A percentile compares a stretch with the other conserved stretches of the same genome.
These are phyloP conservation scores for Leptopilina syphax DNA, from an alignment of 2,888 invertebrate genomes.

Conservation along the genomic window DNA sequence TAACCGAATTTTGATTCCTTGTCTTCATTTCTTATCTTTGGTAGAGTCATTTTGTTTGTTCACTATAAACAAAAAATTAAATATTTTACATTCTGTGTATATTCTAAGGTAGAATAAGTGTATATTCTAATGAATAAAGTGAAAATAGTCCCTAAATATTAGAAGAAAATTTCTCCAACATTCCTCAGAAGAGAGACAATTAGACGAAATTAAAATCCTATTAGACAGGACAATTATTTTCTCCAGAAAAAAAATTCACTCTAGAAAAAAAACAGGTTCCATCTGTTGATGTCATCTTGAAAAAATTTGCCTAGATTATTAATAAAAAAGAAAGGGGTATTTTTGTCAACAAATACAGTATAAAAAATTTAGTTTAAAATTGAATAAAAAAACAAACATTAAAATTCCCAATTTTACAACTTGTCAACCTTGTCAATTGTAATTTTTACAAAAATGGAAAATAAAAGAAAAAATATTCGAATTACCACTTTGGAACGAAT, in stretches of 20 bases:
- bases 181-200: not conserved
- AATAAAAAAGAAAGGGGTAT: not conserved
- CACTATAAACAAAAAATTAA: slow-evolving; percentile 45
- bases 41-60: slow-evolving; percentile 81
- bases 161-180: not conserved
- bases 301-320: not conserved
- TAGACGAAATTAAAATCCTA: not conserved
- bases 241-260: not conserved
- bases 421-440: not conserved
- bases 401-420: not conserved
- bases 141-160: slow-evolving; percentile 32
- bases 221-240: slow-evolving; percentile 36
- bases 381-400: not conserved
- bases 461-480: not conserved
- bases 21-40: slow-evolving; percentile 89
- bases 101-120: too few relatives aligned
- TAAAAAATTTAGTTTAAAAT: not conserved
- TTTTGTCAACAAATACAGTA: not conserved
- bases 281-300: not conserved
- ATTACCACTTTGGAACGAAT: too few relatives aligned
- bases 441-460: not conserved
- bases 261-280: not conserved
- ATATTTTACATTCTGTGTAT: too few relatives aligned
- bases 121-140: not conserved
- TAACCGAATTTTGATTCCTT: slow-evolving; percentile 94